phyloP scores from a whole-genome alignment of 2,113 vertebrate species.

The Barbus barbus region DNA sequence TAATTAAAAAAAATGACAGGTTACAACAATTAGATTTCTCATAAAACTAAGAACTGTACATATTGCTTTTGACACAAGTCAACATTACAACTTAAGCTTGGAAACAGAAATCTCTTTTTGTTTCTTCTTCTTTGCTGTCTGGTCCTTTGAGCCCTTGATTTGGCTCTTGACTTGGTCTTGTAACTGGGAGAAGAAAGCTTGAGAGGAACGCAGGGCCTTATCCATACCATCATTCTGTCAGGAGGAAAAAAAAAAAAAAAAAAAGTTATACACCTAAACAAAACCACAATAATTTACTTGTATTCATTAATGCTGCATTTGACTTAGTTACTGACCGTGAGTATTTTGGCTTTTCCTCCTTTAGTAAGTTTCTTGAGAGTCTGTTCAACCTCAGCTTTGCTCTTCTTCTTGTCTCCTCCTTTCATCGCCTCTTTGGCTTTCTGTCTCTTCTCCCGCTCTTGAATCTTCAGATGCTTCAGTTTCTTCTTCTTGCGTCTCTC shows the following conservation, averaged over 20 bases:
- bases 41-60: conserved; percentile 46
- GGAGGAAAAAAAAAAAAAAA: neutral
- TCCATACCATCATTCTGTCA: conserved; percentile 92
- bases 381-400: conserved; percentile 78
- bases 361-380: conserved; percentile 83
- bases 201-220: conserved; percentile 89
- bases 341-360: conserved; percentile 81
- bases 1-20: conserved; percentile 44
- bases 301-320: neutral
- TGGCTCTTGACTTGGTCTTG: conserved; percentile 96
- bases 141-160: conserved; percentile 81
- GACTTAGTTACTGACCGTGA: conserved; percentile 79
- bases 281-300: neutral
- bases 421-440: conserved; percentile 79
- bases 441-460: conserved; percentile 80
- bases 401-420: conserved; percentile 63
- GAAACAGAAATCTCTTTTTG: conserved; percentile 80
- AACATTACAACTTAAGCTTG: conserved; percentile 87
- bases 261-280: conserved; percentile 27
- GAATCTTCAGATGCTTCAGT: conserved; percentile 79
- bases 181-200: conserved; percentile 93
- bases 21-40: neutral
- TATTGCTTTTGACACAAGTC: neutral
- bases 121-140: conserved; percentile 79
- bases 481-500: conserved; percentile 87